Conservation (phyloP, 2,888 invertebrate genomes). For the Plutella xylostella region DNA sequence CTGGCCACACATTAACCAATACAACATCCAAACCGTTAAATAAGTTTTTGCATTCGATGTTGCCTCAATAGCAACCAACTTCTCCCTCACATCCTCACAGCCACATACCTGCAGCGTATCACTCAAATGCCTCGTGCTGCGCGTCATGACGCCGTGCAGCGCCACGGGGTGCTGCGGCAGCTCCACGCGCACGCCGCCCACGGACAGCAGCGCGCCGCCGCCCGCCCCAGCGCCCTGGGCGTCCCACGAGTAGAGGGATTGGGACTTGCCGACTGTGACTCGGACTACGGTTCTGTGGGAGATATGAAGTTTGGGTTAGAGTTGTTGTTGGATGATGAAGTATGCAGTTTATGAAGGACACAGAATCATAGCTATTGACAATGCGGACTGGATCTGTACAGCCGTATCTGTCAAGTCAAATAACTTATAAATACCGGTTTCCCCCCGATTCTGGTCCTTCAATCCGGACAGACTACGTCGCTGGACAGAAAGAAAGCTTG, state of each 20-base stretch:
- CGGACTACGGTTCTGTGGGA: conserved; percentile 87
- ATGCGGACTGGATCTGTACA: no score
- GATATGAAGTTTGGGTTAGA: background rate
- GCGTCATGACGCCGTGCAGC: conserved; percentile 97
- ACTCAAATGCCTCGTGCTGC: conserved; percentile 92
- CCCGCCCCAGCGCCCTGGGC: conserved; percentile 70
- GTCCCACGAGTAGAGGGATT: conserved; percentile 87
- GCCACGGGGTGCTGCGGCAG: conserved; percentile 99
- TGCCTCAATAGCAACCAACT: background rate
- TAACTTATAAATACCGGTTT: no score
- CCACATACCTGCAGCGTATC: conserved; percentile 85
- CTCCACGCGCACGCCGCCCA: conserved; percentile 92
- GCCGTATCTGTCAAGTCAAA: no score
- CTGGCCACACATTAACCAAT: no score
- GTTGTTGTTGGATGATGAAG: no score
- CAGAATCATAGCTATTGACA: no score
- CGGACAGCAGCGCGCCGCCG: conserved; percentile 84
- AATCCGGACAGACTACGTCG: no score
- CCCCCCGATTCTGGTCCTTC: no score
- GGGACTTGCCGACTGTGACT: conserved; percentile 91
- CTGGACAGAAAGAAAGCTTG: no score
- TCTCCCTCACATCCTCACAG: background rate
- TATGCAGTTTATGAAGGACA: no score
- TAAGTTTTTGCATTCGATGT: no score
- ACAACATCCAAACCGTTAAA: no score